phyloP scores from a whole-genome alignment of 2,888 invertebrate genomes.

The Drosophila monieri region DNA sequence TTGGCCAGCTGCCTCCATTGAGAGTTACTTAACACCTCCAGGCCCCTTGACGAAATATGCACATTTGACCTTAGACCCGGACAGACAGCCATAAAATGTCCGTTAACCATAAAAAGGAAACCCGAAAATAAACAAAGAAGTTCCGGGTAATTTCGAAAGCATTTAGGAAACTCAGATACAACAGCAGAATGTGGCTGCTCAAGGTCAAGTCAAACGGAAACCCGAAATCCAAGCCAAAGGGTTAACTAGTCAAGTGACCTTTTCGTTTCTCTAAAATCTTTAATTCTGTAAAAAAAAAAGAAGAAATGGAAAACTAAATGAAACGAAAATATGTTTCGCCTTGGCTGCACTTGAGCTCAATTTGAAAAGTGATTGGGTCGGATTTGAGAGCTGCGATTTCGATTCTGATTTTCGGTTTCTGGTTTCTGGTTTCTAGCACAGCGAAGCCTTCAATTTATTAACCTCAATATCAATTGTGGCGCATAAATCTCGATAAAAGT shows the following conservation, averaged over 20 bases:
- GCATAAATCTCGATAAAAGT: conserved; percentile 78
- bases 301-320: neutral
- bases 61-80: conserved; percentile 30
- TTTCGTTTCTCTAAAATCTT: conserved; percentile 35
- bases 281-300: conserved; percentile 8
- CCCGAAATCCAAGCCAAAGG: conserved; percentile 58
- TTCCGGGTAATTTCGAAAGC: conserved; percentile 24
- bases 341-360: conserved; percentile 73
- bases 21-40: conserved; percentile 53
- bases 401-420: conserved; percentile 14
- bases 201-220: conserved; percentile 49
- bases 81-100: conserved; percentile 27
- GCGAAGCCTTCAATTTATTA: conserved; percentile 73
- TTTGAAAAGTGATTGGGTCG: conserved; percentile 51
- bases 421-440: conserved; percentile 36
- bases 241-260: conserved; percentile 71
- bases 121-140: conserved; percentile 18
- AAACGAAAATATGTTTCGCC: conserved; percentile 40
- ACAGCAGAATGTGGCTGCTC: conserved; percentile 32
- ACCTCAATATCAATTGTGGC: conserved; percentile 76
- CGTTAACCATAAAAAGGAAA: conserved; percentile 26
- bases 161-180: conserved; percentile 30
- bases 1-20: conserved; percentile 46
- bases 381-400: conserved; percentile 7
- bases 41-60: conserved; percentile 24